Percentiles rank a stretch among this genome's conserved stretches.
Evolutionary conservation across 1,140 invertebrate genomes (phyloP).

Genomic region (Drosophila seguyi): DNA sequence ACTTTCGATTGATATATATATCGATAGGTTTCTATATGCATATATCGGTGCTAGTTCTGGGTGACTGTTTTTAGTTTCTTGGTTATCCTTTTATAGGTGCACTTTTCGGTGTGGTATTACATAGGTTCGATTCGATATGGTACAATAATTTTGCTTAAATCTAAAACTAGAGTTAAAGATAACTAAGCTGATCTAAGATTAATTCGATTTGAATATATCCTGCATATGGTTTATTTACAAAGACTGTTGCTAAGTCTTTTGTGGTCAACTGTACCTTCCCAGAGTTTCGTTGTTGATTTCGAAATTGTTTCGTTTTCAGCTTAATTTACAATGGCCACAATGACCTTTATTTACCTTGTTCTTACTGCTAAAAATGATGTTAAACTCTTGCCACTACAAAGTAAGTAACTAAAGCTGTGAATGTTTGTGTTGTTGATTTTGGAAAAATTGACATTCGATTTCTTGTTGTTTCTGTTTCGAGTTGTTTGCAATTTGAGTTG

Average conservation of each 20-base stretch:
- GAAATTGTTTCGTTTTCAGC: constrained; percentile 17
- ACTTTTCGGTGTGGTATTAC: constrained; percentile 32
- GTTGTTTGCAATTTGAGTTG: constrained; percentile 21
- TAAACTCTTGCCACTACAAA: constrained; percentile 31
- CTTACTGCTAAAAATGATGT: constrained; percentile 8
- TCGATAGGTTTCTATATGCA: constrained; percentile 15
- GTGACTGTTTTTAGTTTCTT: constrained; percentile 37
- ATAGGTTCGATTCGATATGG: constrained; percentile 41
- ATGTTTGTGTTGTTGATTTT: constrained; percentile 14
- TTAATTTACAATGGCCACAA: constrained; percentile 19
- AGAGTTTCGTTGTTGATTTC: background rate
- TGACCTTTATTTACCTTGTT: constrained; percentile 16
- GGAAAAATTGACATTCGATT: constrained; percentile 80
- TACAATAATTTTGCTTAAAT: constrained; percentile 58
- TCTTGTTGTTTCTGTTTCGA: constrained; percentile 44
- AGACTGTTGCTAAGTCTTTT: constrained; percentile 13
- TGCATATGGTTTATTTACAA: constrained; percentile 31
- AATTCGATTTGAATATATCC: background rate
- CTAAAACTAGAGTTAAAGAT: constrained; percentile 36
- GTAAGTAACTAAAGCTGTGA: constrained; percentile 37
- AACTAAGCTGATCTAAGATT: constrained; percentile 19
- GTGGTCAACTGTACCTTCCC: constrained; percentile 26
- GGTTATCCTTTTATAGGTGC: constrained; percentile 25
- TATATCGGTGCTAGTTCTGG: constrained; percentile 49
- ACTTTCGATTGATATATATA: constrained; percentile 14